Evolutionary conservation across 2,113 vertebrate species (phyloP).

Genomic region (Athene cunicularia): DNA sequence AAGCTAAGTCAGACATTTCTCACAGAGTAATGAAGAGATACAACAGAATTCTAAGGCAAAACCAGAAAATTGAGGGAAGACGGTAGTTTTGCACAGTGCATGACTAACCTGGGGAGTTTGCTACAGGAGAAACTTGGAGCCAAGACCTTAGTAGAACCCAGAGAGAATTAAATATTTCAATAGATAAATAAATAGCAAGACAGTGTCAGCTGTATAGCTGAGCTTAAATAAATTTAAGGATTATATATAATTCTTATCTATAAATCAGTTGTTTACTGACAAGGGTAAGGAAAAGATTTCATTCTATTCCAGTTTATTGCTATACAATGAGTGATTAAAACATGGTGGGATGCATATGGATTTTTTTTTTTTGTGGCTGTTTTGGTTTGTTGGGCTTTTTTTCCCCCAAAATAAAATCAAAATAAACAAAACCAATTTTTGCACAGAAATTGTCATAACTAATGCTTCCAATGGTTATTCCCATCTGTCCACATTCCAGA

Average conservation of each 20-base stretch:
- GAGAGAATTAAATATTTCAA: background rate
- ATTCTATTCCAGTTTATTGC: background rate
- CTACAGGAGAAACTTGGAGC: background rate
- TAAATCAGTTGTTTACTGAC: background rate
- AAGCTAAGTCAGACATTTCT: background rate
- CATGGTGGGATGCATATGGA: background rate
- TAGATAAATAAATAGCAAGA: background rate
- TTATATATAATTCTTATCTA: background rate
- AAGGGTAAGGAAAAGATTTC: background rate
- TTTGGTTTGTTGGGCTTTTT: no score
- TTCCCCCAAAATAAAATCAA: background rate
- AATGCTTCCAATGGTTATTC: background rate
- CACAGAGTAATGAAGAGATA: background rate
- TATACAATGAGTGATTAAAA: background rate
- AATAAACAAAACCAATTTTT: background rate
- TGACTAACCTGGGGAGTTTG: background rate
- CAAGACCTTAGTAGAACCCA: background rate
- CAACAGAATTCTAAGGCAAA: background rate
- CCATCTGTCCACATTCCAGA: slow-evolving; percentile 16
- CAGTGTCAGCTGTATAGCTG: background rate
- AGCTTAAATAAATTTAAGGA: background rate
- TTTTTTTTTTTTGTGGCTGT: no score
- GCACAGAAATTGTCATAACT: background rate
- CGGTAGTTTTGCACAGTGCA: background rate
- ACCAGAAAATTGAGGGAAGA: background rate